Evolutionary conservation across 37 sponge, comb jelly and placozoan species (phyloP).

Genomic region (Hormiphora californensis): DNA sequence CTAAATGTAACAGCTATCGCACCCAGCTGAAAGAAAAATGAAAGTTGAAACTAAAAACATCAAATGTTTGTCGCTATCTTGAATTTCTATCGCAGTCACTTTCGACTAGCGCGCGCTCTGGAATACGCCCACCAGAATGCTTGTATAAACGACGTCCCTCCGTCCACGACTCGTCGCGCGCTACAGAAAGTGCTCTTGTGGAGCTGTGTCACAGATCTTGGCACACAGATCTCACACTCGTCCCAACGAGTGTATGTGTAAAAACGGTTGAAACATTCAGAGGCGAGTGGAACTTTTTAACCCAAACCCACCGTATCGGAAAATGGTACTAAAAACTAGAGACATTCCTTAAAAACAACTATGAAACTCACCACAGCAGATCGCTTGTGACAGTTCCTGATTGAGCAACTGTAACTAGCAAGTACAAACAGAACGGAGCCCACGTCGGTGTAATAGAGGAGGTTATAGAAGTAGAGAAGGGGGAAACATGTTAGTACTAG

Average conservation of each 20-base stretch:
- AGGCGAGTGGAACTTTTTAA: too few relatives aligned
- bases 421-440: conserved; percentile 76
- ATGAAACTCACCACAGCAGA: conserved; percentile 71
- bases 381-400: conserved; percentile 47
- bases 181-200: too few relatives aligned
- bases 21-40: conserved; percentile 55
- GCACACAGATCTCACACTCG: too few relatives aligned
- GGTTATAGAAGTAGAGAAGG: conserved; percentile 79
- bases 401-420: conserved; percentile 61
- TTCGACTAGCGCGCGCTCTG: neutral
- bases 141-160: too few relatives aligned
- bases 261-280: too few relatives aligned
- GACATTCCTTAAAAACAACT: neutral
- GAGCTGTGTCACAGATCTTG: too few relatives aligned
- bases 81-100: neutral
- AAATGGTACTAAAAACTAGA: neutral
- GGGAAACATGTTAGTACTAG: conserved; percentile 72
- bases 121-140: too few relatives aligned
- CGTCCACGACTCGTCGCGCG: too few relatives aligned
- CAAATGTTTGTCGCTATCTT: neutral
- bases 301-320: too few relatives aligned
- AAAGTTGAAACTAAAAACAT: neutral
- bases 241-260: too few relatives aligned
- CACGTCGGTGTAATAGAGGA: conserved; percentile 92
- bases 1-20: conserved; percentile 65